Conservation (phyloP, 1,140 invertebrate genomes). For the Orchesella cincta region DNA sequence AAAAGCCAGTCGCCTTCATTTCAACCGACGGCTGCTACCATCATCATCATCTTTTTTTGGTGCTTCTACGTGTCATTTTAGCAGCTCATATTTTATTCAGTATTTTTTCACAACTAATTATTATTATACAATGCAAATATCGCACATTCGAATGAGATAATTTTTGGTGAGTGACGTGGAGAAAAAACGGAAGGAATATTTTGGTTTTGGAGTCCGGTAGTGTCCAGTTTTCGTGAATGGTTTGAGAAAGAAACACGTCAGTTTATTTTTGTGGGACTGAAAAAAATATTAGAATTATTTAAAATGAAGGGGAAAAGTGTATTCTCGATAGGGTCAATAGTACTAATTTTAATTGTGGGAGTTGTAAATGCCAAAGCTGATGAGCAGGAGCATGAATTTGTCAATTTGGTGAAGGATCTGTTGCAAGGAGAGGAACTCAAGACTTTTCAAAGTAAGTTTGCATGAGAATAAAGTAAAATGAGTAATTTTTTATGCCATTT, state of each 20-base stretch:
- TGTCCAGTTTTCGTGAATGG: background rate
- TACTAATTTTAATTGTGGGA: background rate
- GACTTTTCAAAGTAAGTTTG: constrained; percentile 47
- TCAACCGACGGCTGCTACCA: too few relatives aligned
- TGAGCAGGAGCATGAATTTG: constrained; percentile 44
- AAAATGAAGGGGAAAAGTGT: background rate
- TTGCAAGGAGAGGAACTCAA: constrained; percentile 50
- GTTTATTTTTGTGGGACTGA: background rate
- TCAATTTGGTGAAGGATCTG: constrained; percentile 46
- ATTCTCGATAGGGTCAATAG: background rate
- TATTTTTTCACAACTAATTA: too few relatives aligned
- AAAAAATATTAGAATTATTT: background rate
- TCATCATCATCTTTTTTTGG: too few relatives aligned
- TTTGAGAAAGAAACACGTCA: background rate
- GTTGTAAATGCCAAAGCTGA: background rate
- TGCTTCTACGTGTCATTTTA: too few relatives aligned
- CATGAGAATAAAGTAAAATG: background rate
- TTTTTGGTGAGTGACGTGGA: too few relatives aligned
- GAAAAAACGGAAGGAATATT: background rate
- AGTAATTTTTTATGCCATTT: background rate
- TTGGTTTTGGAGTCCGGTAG: background rate
- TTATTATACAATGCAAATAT: too few relatives aligned
- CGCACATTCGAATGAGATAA: too few relatives aligned
- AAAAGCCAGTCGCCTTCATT: too few relatives aligned
- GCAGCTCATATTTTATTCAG: too few relatives aligned